Evolutionary conservation across 2,797 vertebrate genomes (phyloP).

Genomic region (Bradypodion pumilum): DNA sequence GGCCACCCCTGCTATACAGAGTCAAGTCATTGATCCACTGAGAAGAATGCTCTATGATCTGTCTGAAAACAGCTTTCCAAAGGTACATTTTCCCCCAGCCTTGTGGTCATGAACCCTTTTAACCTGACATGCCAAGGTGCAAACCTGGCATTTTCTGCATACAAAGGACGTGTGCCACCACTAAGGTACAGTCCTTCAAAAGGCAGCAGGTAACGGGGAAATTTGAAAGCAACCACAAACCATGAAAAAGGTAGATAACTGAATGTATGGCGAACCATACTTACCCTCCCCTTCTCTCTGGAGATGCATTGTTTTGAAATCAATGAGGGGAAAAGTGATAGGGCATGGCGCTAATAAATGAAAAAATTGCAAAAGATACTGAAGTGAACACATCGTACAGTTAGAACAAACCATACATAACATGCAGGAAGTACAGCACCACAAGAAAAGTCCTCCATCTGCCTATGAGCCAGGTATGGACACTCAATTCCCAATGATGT

Average conservation of each 20-base stretch:
- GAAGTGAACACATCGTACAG: conserved; percentile 85
- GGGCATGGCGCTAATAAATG: conserved; percentile 89
- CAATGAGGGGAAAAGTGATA: conserved; percentile 96
- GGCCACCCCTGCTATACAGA: too few relatives aligned
- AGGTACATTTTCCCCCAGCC: not conserved
- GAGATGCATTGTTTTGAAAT: conserved; percentile 99
- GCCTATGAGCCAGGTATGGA: conserved; percentile 55
- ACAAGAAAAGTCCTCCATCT: conserved; percentile 66
- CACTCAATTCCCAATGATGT: conserved; percentile 52
- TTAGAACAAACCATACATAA: conserved; percentile 83
- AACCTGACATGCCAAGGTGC: not conserved
- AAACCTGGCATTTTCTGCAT: not conserved
- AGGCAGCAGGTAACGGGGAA: conserved; percentile 80
- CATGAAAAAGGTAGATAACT: conserved; percentile 77
- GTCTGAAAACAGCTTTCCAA: not conserved
- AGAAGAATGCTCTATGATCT: not conserved
- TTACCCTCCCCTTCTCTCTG: conserved; percentile 96
- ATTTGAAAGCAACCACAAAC: conserved; percentile 75
- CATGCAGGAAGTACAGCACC: conserved; percentile 77
- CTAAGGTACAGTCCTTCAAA: not conserved
- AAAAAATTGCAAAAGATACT: conserved; percentile 88
- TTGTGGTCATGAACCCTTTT: not conserved
- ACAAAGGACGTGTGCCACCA: not conserved
- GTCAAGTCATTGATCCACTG: not conserved
- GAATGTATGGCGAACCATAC: conserved; percentile 82